Percentiles rank a stretch among this genome's conserved stretches.
phyloP scores from a whole-genome alignment of 2,888 invertebrate genomes.

The Listrodromus nycthemerus region DNA sequence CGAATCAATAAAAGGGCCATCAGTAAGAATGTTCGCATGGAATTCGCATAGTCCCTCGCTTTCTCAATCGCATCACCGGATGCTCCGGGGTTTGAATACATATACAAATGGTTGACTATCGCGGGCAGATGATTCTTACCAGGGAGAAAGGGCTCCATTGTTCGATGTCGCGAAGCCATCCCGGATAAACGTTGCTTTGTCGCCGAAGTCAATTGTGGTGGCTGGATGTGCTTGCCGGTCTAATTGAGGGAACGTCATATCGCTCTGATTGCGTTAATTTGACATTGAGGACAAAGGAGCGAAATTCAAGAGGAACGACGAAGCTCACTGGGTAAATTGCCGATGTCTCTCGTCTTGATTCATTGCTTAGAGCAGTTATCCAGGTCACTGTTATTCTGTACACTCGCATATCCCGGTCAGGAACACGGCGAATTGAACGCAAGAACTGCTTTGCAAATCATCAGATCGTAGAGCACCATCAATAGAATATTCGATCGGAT shows the following conservation, averaged over 20 bases:
- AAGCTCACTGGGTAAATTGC: not conserved
- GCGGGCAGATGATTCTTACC: slow-evolving; percentile 37
- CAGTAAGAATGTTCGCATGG: slow-evolving; percentile 27
- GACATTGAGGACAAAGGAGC: slow-evolving; percentile 43
- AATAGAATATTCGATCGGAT: not conserved
- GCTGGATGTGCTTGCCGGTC: slow-evolving; percentile 15
- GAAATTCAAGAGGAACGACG: slow-evolving; percentile 1
- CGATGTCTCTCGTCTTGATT: slow-evolving; percentile 2
- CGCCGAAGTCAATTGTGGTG: slow-evolving; percentile 33
- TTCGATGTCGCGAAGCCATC: slow-evolving; percentile 50
- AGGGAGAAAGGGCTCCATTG: slow-evolving; percentile 55
- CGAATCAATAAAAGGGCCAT: slow-evolving; percentile 63
- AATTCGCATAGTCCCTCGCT: slow-evolving; percentile 15
- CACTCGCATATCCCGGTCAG: not conserved
- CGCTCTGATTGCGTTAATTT: slow-evolving; percentile 38
- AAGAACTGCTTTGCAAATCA: not conserved
- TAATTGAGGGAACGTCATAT: slow-evolving; percentile 48
- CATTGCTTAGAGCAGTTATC: not conserved
- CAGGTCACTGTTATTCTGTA: not conserved
- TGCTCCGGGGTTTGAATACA: slow-evolving; percentile 16
- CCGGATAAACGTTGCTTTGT: slow-evolving; percentile 58
- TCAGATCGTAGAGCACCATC: not conserved
- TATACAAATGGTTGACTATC: slow-evolving; percentile 37
- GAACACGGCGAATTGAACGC: not conserved
- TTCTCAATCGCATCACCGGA: not conserved